These are phyloP conservation scores for Trichosurus vulpecula DNA, from an alignment of 2,797 vertebrate genomes.

Conservation along the genomic window DNA sequence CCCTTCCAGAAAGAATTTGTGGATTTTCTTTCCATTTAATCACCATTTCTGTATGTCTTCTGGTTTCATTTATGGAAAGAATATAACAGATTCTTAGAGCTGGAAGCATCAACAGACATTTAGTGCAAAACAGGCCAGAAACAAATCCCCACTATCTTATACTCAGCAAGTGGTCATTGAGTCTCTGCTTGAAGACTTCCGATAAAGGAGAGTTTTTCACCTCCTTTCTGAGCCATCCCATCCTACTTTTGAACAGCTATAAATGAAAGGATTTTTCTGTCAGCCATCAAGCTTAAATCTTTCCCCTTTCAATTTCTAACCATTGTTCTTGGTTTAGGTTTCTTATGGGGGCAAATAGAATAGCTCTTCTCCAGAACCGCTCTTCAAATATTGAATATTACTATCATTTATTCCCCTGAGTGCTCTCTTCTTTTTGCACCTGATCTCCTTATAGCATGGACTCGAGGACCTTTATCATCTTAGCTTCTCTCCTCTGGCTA, in stretches of 20 bases:
- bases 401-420: neutral
- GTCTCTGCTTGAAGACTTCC: neutral
- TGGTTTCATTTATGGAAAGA: neutral
- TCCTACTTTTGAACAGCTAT: neutral
- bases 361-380: neutral
- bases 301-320: neutral
- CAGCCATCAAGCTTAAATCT: neutral
- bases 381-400: neutral
- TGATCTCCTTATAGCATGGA: neutral
- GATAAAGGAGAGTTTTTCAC: neutral
- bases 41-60: neutral
- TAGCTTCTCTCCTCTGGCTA: neutral
- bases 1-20: neutral
- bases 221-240: neutral
- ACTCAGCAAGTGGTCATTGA: neutral
- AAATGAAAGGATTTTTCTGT: neutral
- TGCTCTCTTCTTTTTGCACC: neutral
- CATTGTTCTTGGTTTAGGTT: neutral
- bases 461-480: neutral
- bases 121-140: neutral
- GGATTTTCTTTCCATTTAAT: neutral
- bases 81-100: neutral
- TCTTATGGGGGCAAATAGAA: neutral
- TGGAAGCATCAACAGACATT: neutral
- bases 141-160: neutral